Evolutionary conservation across 1,140 invertebrate species (phyloP).

Genomic region (Leptopilina boulardi): DNA sequence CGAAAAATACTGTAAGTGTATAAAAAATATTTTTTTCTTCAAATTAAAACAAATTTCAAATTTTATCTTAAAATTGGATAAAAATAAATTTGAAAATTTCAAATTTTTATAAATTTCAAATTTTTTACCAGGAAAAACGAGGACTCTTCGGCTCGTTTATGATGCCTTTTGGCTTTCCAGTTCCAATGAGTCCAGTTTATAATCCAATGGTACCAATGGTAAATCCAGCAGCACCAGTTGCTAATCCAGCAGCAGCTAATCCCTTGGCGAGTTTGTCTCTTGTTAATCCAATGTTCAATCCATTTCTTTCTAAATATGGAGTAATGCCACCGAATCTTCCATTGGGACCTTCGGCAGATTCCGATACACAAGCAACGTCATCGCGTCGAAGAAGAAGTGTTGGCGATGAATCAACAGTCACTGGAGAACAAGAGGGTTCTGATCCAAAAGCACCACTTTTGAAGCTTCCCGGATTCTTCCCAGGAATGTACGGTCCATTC

Average conservation of each 20-base stretch:
- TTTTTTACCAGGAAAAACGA: not conserved
- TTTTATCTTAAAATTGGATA: not conserved
- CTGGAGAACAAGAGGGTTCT: not conserved
- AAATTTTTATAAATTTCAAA: no score
- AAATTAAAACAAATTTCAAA: not conserved
- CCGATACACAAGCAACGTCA: not conserved
- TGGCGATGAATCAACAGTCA: not conserved
- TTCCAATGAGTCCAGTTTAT: not conserved
- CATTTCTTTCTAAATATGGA: not conserved
- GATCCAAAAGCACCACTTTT: not conserved
- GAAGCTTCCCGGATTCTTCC: constrained; percentile 54
- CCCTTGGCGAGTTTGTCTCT: not conserved
- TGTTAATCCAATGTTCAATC: not conserved
- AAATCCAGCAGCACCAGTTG: not conserved
- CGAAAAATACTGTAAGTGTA: not conserved
- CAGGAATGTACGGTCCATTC: constrained; percentile 57
- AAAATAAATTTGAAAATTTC: no score
- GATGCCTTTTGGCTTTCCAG: not conserved
- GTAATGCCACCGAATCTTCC: not conserved
- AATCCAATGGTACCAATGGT: not conserved
- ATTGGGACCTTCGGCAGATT: not conserved
- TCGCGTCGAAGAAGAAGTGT: not conserved
- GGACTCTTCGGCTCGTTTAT: not conserved
- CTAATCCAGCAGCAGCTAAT: not conserved
- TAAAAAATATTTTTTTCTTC: not conserved